A percentile compares a stretch with the other conserved stretches of the same genome.
phyloP scores from a whole-genome alignment of 1,140 invertebrate genomes.

The Pomacea maculata region DNA sequence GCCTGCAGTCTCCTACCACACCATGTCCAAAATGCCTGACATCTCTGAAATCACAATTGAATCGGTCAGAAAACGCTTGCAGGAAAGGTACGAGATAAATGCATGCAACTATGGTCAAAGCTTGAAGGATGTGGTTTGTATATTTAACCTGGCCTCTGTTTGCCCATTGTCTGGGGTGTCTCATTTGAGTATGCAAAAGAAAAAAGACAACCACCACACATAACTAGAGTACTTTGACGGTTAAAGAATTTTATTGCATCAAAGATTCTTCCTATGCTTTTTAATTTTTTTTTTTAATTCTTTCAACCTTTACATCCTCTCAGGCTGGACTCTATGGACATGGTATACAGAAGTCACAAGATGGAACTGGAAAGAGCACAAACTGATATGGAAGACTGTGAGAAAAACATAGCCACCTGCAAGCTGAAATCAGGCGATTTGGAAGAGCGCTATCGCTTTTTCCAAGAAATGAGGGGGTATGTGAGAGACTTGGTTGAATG shows the following conservation, averaged over 20 bases:
- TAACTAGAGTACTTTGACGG: not conserved
- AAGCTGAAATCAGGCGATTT: conserved; percentile 73
- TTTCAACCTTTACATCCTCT: conserved; percentile 50
- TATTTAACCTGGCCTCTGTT: too few relatives aligned
- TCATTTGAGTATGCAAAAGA: not conserved
- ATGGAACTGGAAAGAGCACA: conserved; percentile 56
- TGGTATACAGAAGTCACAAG: conserved; percentile 71
- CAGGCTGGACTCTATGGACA: conserved; percentile 71
- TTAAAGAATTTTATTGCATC: not conserved
- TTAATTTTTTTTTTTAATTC: too few relatives aligned
- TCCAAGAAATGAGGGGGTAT: conserved; percentile 95
- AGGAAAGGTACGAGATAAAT: conserved; percentile 48
- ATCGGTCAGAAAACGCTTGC: conserved; percentile 48
- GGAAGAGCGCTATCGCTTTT: conserved; percentile 85
- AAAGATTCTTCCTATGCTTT: not conserved
- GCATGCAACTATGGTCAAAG: not conserved
- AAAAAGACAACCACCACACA: not conserved
- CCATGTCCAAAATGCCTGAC: conserved; percentile 35
- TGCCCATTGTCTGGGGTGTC: too few relatives aligned
- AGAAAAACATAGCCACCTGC: conserved; percentile 74
- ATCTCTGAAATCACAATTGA: conserved; percentile 50
- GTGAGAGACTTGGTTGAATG: conserved; percentile 96
- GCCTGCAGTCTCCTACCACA: not conserved
- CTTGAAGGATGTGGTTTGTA: too few relatives aligned
- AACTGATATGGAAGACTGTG: conserved; percentile 68